Evolutionary conservation across 2,797 vertebrate species (phyloP), one percentile per base, ranked within the genome.

Genomic region (Pangasius larnaudii): DNA sequence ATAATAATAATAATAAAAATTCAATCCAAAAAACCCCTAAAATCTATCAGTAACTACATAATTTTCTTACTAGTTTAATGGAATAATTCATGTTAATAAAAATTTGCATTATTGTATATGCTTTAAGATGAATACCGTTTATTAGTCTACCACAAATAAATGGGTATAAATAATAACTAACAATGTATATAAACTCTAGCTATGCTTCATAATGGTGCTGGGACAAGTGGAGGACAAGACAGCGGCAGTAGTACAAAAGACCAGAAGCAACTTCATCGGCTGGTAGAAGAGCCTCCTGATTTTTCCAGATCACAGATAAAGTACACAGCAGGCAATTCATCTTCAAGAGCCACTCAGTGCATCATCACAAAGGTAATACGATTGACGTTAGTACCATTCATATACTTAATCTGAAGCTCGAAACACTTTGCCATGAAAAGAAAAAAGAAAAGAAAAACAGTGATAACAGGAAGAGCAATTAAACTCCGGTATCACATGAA

Each of bases 121-220:
- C 24, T 82, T 39, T 65, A 83, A 46, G 19, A 14, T 80, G 5
- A 59, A 80, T 46, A 61, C 7, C 2, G 5, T 39, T 39, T 39
- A 42, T 42, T 42, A n/a, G 59, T 19, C 1, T 83, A 65, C 39
- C 42, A 83, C 24, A 33, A 33, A 84, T 42, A 67, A 51, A 67
- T 84, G 14, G 18, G 10, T 24, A 65, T 24, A 75, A 77, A 75
- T 81, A 81, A 59, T 63, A 63, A 58, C 46, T 63, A 33, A 75
- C 18, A 22, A 11, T 85, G 10, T 80, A 22, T 80, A n/a, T 85
- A 13, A 49, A 72, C 53, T 69, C 56, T 13, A 91, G 90, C 81
- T 82, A 91, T 91, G 89, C 82, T 89, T 89, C 89, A 81, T 61
- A 88, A 89, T 85, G 90, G 53, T 83, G 33, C 63, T 84, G 87